These are phyloP conservation scores for Synanthedon andrenaeformis DNA, from an alignment of 2,888 invertebrate species.

Conservation along the genomic window DNA sequence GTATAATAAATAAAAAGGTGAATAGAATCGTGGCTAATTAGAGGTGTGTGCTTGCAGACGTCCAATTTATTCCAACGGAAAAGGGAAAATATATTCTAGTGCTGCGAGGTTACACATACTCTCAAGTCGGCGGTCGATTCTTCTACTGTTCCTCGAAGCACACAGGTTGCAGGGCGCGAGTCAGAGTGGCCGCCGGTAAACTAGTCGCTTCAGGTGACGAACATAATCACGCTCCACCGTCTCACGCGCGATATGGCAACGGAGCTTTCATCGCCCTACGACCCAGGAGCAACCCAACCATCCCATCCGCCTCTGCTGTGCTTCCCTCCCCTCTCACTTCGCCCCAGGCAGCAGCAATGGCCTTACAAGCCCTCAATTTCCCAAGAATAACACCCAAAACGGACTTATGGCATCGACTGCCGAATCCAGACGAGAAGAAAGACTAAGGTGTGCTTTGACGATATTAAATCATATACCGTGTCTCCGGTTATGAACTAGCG, in stretches of 20 bases:
- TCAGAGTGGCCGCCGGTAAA: conserved; percentile 46
- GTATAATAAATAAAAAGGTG: no score
- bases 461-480: no score
- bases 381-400: conserved; percentile 56
- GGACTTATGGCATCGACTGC: conserved; percentile 46
- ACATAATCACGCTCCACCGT: conserved; percentile 59
- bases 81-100: conserved; percentile 62
- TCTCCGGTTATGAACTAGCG: no score
- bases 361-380: conserved; percentile 49
- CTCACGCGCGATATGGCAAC: conserved; percentile 61
- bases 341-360: conserved; percentile 37
- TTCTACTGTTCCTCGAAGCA: conserved; percentile 66
- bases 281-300: conserved; percentile 25
- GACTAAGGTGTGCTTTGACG: conserved; percentile 16
- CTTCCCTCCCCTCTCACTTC: conserved; percentile 18
- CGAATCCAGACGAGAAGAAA: conserved; percentile 43
- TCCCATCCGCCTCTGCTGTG: conserved; percentile 14
- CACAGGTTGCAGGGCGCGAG: conserved; percentile 57
- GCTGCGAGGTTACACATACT: conserved; percentile 58
- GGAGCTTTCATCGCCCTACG: conserved; percentile 61
- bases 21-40: no score
- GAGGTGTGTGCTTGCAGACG: conserved; percentile 37
- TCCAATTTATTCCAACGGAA: conserved; percentile 65
- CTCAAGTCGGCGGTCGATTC: conserved; percentile 62
- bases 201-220: conserved; percentile 51